phyloP scores from a whole-genome alignment of 2,113 vertebrate genomes.

The Ophiodon elongatus region DNA sequence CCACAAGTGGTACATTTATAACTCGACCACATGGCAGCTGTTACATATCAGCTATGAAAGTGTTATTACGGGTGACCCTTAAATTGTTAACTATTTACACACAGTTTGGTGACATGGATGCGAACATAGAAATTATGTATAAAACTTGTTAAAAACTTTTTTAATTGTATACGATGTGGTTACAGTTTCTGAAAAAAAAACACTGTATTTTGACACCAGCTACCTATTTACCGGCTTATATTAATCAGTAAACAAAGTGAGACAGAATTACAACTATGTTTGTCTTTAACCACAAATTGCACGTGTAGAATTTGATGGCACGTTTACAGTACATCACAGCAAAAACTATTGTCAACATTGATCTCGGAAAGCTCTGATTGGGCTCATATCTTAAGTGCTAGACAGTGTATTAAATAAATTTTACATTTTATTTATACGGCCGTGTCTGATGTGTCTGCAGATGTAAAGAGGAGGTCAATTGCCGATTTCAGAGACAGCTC shows the following conservation, averaged over 20 bases:
- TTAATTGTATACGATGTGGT: background rate
- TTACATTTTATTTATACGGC: background rate
- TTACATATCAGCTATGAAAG: constrained; percentile 39
- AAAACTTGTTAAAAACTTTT: background rate
- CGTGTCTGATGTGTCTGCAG: constrained; percentile 67
- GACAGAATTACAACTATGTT: background rate
- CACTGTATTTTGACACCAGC: background rate
- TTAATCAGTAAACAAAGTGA: background rate
- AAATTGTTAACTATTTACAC: constrained; percentile 17
- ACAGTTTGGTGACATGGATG: background rate
- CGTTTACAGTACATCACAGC: background rate
- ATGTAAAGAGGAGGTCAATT: constrained; percentile 75
- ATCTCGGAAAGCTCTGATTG: constrained; percentile 2
- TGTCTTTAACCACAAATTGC: background rate
- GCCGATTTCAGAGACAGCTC: constrained; percentile 74
- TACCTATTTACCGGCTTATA: background rate
- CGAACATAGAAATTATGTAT: background rate
- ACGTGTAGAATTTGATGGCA: background rate
- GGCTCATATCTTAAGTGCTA: background rate
- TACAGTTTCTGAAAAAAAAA: background rate
- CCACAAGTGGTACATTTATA: constrained; percentile 70
- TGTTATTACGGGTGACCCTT: background rate
- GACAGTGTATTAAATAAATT: background rate
- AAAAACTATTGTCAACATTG: background rate
- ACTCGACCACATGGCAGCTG: constrained; percentile 66